Percentiles rank a stretch among this genome's conserved stretches.
phyloP scores from a whole-genome alignment of 1,140 invertebrate species.

The Anadara kagoshimensis region DNA sequence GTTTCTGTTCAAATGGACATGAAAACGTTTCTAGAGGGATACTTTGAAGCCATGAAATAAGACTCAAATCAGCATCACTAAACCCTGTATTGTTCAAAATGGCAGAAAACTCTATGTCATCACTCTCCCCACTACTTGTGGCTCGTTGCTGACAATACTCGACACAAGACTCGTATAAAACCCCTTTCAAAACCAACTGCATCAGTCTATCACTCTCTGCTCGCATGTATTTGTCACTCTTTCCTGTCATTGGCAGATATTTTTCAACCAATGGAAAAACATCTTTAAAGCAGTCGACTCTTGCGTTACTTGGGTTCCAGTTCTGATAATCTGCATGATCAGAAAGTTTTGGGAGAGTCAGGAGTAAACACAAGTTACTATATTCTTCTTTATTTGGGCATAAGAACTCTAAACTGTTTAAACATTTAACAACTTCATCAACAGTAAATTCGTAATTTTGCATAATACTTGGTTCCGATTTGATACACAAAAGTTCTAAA shows the following conservation, averaged over 20 bases:
- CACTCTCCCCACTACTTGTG: conserved; percentile 69
- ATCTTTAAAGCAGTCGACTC: conserved; percentile 82
- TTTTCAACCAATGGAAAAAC: conserved; percentile 89
- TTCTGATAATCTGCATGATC: conserved; percentile 74
- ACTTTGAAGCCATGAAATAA: conserved; percentile 95
- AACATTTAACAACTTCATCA: conserved; percentile 88
- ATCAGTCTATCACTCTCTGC: conserved; percentile 81
- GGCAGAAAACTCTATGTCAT: conserved; percentile 56
- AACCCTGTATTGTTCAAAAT: conserved; percentile 68
- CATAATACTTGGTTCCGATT: conserved; percentile 85
- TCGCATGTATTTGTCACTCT: conserved; percentile 52
- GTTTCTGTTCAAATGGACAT: conserved; percentile 94
- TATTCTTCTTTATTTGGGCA: conserved; percentile 95
- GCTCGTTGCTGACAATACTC: conserved; percentile 96
- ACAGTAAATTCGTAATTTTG: conserved; percentile 91
- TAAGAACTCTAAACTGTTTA: conserved; percentile 90
- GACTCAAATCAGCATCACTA: conserved; percentile 86
- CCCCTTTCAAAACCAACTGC: conserved; percentile 89
- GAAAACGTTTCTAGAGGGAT: conserved; percentile 92
- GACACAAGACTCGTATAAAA: conserved; percentile 96
- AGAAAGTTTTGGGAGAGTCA: conserved; percentile 90
- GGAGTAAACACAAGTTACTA: conserved; percentile 90
- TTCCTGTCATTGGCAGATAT: conserved; percentile 85
- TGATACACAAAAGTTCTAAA: conserved; percentile 94
- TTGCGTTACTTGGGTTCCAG: conserved; percentile 83